A percentile compares a stretch with the other conserved stretches of the same genome.
These are phyloP conservation scores for Ypsolopha sequella DNA, from an alignment of 2,888 invertebrate genomes.

Conservation along the genomic window DNA sequence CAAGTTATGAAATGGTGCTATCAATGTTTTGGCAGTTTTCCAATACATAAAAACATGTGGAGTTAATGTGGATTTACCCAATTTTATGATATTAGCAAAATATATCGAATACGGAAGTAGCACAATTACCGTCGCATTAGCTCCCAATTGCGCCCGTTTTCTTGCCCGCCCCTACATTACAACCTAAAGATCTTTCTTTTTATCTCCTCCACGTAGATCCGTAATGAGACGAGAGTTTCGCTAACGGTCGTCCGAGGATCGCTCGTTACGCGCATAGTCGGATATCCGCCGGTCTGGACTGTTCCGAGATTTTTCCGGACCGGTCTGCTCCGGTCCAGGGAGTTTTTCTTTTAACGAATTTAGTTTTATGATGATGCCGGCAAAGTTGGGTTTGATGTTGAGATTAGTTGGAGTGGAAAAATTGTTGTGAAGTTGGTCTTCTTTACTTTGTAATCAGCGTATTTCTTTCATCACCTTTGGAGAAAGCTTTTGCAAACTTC, in stretches of 20 bases:
- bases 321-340: not conserved
- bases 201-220: conserved; percentile 32
- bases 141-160: conserved; percentile 1
- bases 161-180: conserved; percentile 21
- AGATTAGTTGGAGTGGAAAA: not conserved
- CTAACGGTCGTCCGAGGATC: conserved; percentile 1
- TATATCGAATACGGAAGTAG: too few species aligned
- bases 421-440: too few species aligned
- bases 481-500: too few species aligned
- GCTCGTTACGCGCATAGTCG: conserved; percentile 3
- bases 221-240: conserved; percentile 53
- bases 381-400: not conserved
- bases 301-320: too few species aligned
- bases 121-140: not conserved
- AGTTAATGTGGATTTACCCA: too few species aligned
- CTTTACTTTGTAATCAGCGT: too few species aligned
- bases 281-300: not conserved
- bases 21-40: too few species aligned
- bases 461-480: too few species aligned
- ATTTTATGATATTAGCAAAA: too few species aligned
- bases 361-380: conserved; percentile 3
- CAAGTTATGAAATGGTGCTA: too few species aligned
- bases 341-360: conserved; percentile 44
- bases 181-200: conserved; percentile 38
- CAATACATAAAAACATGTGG: too few species aligned